A percentile compares a stretch with the other conserved stretches of the same genome.
Evolutionary conservation across 2,888 invertebrate genomes (phyloP).

Genomic region (Limnephilus auricula): DNA sequence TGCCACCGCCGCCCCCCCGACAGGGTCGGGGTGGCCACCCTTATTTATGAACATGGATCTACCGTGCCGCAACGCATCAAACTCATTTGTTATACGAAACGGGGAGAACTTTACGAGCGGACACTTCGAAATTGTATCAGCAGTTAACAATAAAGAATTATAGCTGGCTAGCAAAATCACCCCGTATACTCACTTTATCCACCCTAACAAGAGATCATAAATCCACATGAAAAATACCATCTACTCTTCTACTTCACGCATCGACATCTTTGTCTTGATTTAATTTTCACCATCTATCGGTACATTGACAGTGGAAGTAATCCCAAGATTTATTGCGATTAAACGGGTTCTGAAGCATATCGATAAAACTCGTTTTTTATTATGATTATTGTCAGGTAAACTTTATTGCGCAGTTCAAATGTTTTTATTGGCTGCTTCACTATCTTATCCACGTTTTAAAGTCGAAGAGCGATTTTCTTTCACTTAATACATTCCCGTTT

Average conservation of each 20-base stretch:
- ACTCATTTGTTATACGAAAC: slow-evolving; percentile 50
- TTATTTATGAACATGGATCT: slow-evolving; percentile 52
- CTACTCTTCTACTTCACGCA: slow-evolving; percentile 5
- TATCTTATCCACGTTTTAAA: slow-evolving; percentile 2
- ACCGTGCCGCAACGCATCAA: slow-evolving; percentile 32
- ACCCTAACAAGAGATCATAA: slow-evolving; percentile 25
- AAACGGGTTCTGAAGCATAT: background rate
- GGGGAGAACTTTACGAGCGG: slow-evolving; percentile 47
- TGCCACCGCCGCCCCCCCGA: background rate
- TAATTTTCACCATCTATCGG: background rate
- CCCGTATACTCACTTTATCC: background rate
- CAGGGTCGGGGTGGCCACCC: slow-evolving; percentile 38
- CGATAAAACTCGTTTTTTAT: background rate
- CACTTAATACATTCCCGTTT: slow-evolving; percentile 6
- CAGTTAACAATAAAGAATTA: slow-evolving; percentile 50
- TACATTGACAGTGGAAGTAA: background rate
- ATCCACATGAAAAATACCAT: background rate
- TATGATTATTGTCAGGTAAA: background rate
- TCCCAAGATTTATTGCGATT: background rate
- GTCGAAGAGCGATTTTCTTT: background rate
- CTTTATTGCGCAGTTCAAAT: background rate
- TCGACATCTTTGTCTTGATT: background rate
- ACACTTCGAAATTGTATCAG: slow-evolving; percentile 45
- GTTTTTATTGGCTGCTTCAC: background rate
- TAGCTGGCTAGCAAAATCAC: slow-evolving; percentile 28